Conservation (phyloP, 1,140 invertebrate species). For the Meteorus sp. region DNA sequence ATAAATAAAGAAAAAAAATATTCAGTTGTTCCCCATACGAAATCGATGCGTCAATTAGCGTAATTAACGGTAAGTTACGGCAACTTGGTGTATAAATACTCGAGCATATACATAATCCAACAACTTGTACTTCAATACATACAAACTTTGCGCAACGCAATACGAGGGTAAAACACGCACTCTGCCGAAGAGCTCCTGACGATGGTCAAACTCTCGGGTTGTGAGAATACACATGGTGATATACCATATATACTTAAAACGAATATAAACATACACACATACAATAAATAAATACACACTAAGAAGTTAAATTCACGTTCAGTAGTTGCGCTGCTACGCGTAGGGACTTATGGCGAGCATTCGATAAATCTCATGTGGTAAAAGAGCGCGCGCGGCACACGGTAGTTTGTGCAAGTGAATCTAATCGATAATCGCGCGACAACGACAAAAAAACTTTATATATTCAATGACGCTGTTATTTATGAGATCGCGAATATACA, state of each 20-base stretch:
- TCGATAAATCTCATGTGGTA: background rate
- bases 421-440: constrained; percentile 16
- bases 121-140: background rate
- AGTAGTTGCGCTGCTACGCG: too few relatives aligned
- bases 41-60: constrained; percentile 40
- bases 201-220: too few relatives aligned
- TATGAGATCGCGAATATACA: constrained; percentile 2
- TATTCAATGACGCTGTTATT: background rate
- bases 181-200: background rate
- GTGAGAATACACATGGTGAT: too few relatives aligned
- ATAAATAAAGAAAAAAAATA: too few relatives aligned
- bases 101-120: background rate
- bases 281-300: too few relatives aligned
- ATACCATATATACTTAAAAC: too few relatives aligned
- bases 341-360: too few relatives aligned
- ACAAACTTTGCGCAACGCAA: background rate
- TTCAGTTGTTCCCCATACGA: constrained; percentile 18
- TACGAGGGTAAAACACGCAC: constrained; percentile 17
- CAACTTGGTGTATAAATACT: background rate
- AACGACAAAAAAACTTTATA: too few relatives aligned
- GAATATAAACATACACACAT: too few relatives aligned
- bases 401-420: background rate
- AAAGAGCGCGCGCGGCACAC: background rate
- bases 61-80: constrained; percentile 35
- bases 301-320: too few relatives aligned